Evolutionary conservation across 1,140 invertebrate species (phyloP), one percentile per base, ranked within the genome.

Genomic region (Dufourea novaeangliae): DNA sequence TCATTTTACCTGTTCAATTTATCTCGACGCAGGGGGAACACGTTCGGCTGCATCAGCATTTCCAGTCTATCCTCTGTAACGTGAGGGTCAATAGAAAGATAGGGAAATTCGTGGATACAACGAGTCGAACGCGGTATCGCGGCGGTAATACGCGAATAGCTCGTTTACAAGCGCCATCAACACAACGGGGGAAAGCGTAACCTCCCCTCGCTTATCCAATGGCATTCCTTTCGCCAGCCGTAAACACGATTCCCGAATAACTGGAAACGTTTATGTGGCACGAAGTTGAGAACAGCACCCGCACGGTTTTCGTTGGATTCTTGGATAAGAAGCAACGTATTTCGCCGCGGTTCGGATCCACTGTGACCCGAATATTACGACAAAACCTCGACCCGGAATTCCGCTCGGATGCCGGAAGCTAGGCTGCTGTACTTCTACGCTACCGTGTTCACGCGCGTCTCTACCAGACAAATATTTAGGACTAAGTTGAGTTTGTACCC

Each of bases 381-480:
- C 79, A 67, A 81, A 81, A 81, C 70, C 69, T 41, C 34, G 63
- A 25, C 29, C n/a, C 29, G 80, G 64, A 80, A 80, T 80, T 80
- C 63, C n/a, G 39, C 64, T 64, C 56, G 62, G 63, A 80, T 82
- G 72, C 70, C 67, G 50, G 78, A 80, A 37, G 57, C 32, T n/a
- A 32, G 32, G 63, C 66, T 50, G 70, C 32, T 52, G 39, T 74
- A 27, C 39, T 41, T 56, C 59, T 74, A 74, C 64, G 20, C n/a
- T 27, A 37, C 34, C 41, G 20, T 7, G 1, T 62, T 25, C 57
- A 41, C 41, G 22, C 12, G 57, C 32, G 46, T 44, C 34, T 72
- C 39, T 39, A 50, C 4, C 66, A 61, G 61, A 80, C 78, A 80
- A 80, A 82, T 82, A 82, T 82, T 80, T 82, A 62, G 63, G 52